phyloP scores from a whole-genome alignment of 1,140 invertebrate genomes.

The Drosophila watanabei region DNA sequence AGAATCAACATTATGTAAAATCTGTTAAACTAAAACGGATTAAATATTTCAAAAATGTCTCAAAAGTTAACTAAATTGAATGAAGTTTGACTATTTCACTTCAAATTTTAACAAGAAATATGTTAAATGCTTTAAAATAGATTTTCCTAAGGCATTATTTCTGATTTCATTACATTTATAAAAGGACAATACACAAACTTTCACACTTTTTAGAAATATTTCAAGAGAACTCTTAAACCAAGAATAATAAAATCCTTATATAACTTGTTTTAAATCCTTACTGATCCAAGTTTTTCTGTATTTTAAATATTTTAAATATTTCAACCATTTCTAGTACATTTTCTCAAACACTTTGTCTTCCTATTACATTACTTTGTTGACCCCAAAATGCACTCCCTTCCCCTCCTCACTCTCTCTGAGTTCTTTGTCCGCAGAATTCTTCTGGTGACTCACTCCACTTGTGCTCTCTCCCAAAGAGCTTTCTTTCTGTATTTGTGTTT shows the following conservation, averaged over 20 bases:
- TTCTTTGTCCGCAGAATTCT: conserved; percentile 40
- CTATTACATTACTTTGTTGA: background rate
- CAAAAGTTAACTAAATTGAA: no score
- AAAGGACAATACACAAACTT: background rate
- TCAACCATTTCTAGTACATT: background rate
- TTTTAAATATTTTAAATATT: background rate
- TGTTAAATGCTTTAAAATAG: no score
- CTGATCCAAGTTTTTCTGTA: no score
- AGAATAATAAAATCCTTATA: background rate
- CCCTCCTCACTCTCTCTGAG: background rate
- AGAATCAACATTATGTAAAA: no score
- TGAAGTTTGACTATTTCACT: no score
- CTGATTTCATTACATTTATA: no score
- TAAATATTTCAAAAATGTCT: no score
- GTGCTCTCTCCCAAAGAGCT: conserved; percentile 19
- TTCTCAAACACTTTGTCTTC: no score
- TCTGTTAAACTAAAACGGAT: no score
- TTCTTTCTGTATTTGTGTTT: conserved; percentile 16
- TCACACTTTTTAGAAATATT: background rate
- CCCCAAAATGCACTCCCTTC: conserved; percentile 2
- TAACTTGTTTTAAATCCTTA: background rate
- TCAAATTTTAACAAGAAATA: no score
- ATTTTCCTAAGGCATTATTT: no score
- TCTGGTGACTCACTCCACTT: conserved; percentile 19
- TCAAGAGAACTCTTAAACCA: no score